Evolutionary conservation across 2,888 invertebrate genomes (phyloP), one percentile per base, ranked within the genome.

Genomic region (Malthinus flaveolus): DNA sequence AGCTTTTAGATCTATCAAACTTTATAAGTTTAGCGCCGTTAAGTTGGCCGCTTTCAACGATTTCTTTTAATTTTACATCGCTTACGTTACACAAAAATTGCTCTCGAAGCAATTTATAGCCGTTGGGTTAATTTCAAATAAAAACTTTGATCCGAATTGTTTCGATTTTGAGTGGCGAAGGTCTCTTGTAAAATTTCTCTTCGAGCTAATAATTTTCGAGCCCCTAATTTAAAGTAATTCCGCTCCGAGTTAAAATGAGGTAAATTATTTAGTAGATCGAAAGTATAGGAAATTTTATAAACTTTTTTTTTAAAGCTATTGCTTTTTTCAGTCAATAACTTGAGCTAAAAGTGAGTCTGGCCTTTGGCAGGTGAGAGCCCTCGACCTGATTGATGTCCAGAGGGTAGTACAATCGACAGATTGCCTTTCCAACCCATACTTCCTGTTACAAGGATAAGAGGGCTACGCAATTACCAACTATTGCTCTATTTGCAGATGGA

Each of bases 321-420:
- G 48, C 36, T 37, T 50, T 51, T 55, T 48, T 23, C 53, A 57
- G 49, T 47, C 56, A 53, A 59, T 59, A 55, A 57, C 56, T 60
- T 42, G 48, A 52, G 52, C 33, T 44, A 46, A 53, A 35, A 56
- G 49, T 55, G 51, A 56, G 64, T 49, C 59, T 65, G 67, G 70
- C 61, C 68, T 71, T 70, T 72, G 72, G 69, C 71, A 73, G 71
- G 69, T 69, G 63, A 70, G 68, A 61, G 68, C 66, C 61, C 69
- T 71, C 60, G 59, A 65, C 49, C 70, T 71, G 72, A 73, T 73
- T 71, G 73, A 73, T 73, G 70, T 68, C 68, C 68, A 63, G 62
- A 64, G 67, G 67, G 67, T 65, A 67, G 59, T 62, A 64, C 65
- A 67, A 69, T 66, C 71, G 71, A 70, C 68, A 68, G 68, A 71